A percentile compares a stretch with the other conserved stretches of the same genome.
Evolutionary conservation across 2,888 invertebrate species (phyloP).

Genomic region (Diogma glabrata): DNA sequence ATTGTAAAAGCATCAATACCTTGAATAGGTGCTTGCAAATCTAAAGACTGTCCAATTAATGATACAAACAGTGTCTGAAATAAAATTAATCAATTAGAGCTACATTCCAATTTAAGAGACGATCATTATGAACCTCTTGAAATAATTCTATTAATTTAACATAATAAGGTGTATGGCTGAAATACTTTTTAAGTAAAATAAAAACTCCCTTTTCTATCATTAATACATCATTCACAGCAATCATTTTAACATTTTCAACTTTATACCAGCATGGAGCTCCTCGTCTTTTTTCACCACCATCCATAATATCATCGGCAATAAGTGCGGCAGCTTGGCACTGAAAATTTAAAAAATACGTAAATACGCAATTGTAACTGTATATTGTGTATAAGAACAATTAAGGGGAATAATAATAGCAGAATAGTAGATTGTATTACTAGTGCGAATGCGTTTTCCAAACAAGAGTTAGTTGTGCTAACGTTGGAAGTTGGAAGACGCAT

Average conservation of each 20-base stretch:
- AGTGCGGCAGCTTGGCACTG: slow-evolving; percentile 84
- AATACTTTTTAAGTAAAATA: slow-evolving; percentile 63
- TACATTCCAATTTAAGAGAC: too few species aligned
- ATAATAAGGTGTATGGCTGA: slow-evolving; percentile 65
- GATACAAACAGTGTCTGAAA: slow-evolving; percentile 40
- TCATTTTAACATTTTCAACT: slow-evolving; percentile 55
- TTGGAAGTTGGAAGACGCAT: too few species aligned
- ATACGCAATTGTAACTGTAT: too few species aligned
- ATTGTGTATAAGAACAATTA: too few species aligned
- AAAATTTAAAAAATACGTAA: too few species aligned
- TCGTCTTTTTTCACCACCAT: slow-evolving; percentile 66
- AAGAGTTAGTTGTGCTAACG: too few species aligned
- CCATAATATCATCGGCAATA: slow-evolving; percentile 87
- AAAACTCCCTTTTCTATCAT: slow-evolving; percentile 71
- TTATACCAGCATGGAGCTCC: slow-evolving; percentile 89
- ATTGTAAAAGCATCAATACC: slow-evolving; percentile 63
- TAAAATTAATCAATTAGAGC: too few species aligned
- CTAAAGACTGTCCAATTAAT: slow-evolving; percentile 70
- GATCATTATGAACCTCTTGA: too few species aligned
- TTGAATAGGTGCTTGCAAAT: slow-evolving; percentile 54
- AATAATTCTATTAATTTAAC: slow-evolving; percentile 68
- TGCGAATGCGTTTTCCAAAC: too few species aligned
- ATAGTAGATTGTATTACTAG: too few species aligned
- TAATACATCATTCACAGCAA: slow-evolving; percentile 76
- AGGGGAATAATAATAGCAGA: too few species aligned